These are phyloP conservation scores for Myrmecobius fasciatus DNA, from an alignment of 2,113 vertebrate genomes.

Conservation along the genomic window DNA sequence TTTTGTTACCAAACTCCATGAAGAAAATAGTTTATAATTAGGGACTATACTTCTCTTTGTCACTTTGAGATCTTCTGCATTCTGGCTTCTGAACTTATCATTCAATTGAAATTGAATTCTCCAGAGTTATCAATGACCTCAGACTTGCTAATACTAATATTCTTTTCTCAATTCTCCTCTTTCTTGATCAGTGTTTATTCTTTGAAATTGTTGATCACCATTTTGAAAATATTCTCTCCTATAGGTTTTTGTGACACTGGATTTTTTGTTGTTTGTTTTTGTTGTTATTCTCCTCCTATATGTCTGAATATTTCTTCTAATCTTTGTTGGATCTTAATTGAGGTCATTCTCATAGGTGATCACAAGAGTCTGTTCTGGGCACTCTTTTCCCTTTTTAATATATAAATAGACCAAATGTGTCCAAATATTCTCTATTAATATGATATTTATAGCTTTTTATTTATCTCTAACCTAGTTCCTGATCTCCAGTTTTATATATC, in stretches of 20 bases:
- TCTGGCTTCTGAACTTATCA: neutral
- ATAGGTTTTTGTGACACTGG: neutral
- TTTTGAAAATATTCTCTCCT: neutral
- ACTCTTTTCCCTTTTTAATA: neutral
- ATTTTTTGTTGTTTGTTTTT: neutral
- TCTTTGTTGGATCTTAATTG: neutral
- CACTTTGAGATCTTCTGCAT: neutral
- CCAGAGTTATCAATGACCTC: neutral
- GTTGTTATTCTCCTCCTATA: neutral
- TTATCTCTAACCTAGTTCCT: neutral
- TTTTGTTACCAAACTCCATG: neutral
- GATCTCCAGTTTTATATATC: neutral
- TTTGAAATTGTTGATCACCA: neutral
- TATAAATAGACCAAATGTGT: neutral
- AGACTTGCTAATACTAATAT: neutral
- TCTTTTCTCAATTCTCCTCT: neutral
- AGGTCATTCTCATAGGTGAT: neutral
- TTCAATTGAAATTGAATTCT: neutral
- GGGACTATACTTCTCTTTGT: neutral
- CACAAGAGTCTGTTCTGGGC: neutral
- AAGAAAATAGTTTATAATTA: neutral
- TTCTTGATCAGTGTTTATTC: neutral
- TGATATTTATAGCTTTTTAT: neutral
- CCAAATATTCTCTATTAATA: neutral
- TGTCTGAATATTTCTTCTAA: neutral